Conservation (phyloP, 2,888 invertebrate genomes). For the Anorthoa munda region DNA sequence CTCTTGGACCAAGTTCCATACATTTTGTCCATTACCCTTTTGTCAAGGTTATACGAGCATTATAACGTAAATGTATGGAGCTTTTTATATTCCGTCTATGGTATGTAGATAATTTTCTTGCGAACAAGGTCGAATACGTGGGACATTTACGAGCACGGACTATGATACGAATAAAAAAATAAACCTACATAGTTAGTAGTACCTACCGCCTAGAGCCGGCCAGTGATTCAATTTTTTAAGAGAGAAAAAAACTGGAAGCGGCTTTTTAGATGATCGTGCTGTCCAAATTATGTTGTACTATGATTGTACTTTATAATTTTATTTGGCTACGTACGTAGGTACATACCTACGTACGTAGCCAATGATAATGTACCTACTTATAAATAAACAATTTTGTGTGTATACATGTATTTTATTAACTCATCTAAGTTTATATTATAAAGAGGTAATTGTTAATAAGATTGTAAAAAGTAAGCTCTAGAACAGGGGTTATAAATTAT, state of each 20-base stretch:
- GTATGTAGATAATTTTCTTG: background rate
- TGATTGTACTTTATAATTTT: background rate
- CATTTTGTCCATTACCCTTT: too few relatives aligned
- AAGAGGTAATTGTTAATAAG: too few relatives aligned
- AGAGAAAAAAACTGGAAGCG: constrained; percentile 5
- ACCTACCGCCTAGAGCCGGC: constrained; percentile 22
- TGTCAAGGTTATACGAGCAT: too few relatives aligned
- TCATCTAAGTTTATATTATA: too few relatives aligned
- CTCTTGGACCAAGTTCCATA: too few relatives aligned
- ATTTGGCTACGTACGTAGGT: background rate
- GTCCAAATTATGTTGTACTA: constrained; percentile 8
- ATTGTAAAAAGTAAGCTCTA: too few relatives aligned
- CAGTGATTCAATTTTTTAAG: constrained; percentile 15
- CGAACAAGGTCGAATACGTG: constrained; percentile 23
- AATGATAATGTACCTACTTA: background rate
- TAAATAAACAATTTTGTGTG: constrained; percentile 3
- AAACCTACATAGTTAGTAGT: constrained; percentile 28
- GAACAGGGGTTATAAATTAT: too few relatives aligned
- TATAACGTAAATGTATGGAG: background rate
- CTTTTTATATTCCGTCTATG: background rate
- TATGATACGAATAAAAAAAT: constrained; percentile 15
- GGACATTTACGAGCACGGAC: constrained; percentile 9
- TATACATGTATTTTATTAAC: background rate
- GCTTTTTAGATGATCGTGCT: background rate
- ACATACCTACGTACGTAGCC: background rate